Base-by-base conservation (phyloP, 2,888 invertebrate genomes). In the Zele albiditarsus region DNA sequence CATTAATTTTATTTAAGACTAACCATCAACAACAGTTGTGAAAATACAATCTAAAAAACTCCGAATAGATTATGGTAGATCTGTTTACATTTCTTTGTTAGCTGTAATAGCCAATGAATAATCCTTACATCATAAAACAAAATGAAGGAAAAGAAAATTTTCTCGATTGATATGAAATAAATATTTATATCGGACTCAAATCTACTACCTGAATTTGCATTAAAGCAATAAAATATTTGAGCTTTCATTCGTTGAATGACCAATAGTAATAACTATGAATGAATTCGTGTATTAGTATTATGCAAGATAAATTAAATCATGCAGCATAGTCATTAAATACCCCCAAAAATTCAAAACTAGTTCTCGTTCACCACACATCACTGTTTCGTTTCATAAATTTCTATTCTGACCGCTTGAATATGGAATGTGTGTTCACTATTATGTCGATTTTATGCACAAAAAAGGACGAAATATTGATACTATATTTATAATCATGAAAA, bases 361-460 rank as follows among this genome's bases (percentile, higher is more conserved):
- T 53, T 53, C 8, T 53, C 20, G 6, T 23, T 53, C 20, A 23
- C 53, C 53, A 53, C 8, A 53, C n/a, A 14, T 42, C 8, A 46
- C 16, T 3, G 20, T 20, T n/a, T 53, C 12, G 20, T 53, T n/a
- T 6, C 8, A 20, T 6, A 53, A 53, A 53, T 53, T 53, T 53
- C 2, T 53, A 20, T 53, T 20, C n/a, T 23, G 53, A 53, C 53
- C 5, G 20, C 20, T 20, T 23, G 2, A 20, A 53, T 53, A 53
- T 53, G 53, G 53, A 53, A 53, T 53, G 53, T 53, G 20, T 53
- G 53, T 20, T 53, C 20, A 53, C 23, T 53, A 53, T 53, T 53
- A 4, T 46, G 5, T n/a, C n/a, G 16, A 46, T 46, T 46, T n/a
- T n/a, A 46, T 46, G 46, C 20, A 10, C n/a, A 20, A 53, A 23